A percentile compares a stretch with the other conserved stretches of the same genome.
phyloP scores from a whole-genome alignment of 2,113 vertebrate species.

The Triplophysa siluroides region DNA sequence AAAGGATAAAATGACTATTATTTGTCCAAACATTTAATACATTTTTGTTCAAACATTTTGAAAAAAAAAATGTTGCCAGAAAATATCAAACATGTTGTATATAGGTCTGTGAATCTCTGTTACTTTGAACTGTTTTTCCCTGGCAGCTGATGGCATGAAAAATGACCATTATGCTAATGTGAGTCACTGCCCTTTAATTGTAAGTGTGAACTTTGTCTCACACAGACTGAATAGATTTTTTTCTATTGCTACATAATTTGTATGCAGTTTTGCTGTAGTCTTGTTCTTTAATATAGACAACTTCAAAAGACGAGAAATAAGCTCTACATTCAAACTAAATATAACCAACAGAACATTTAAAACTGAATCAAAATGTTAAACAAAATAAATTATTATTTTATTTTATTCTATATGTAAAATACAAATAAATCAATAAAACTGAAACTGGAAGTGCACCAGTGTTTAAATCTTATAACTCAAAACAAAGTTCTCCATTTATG shows the following conservation, averaged over 20 bases:
- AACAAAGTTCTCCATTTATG: slow-evolving; percentile 1
- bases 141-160: slow-evolving; percentile 49
- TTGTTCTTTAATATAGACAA: background rate
- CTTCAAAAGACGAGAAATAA: too few species aligned
- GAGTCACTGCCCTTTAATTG: slow-evolving; percentile 60
- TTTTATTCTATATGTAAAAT: too few species aligned
- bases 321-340: background rate
- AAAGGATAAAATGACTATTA: background rate
- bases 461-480: too few species aligned
- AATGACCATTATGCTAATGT: slow-evolving; percentile 60
- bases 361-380: too few species aligned
- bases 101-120: background rate
- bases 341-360: too few species aligned
- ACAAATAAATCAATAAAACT: too few species aligned
- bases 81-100: slow-evolving; percentile 13
- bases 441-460: too few species aligned
- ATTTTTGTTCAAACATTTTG: background rate
- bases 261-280: slow-evolving; percentile 20
- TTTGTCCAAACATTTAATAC: background rate
- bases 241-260: slow-evolving; percentile 6
- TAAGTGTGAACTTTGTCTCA: slow-evolving; percentile 61
- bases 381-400: too few species aligned
- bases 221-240: slow-evolving; percentile 53
- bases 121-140: slow-evolving; percentile 35
- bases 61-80: background rate